Evolutionary conservation across 2,797 vertebrate species (phyloP), one percentile per base, ranked within the genome.

Genomic region (Scolopax bukidnonensis): DNA sequence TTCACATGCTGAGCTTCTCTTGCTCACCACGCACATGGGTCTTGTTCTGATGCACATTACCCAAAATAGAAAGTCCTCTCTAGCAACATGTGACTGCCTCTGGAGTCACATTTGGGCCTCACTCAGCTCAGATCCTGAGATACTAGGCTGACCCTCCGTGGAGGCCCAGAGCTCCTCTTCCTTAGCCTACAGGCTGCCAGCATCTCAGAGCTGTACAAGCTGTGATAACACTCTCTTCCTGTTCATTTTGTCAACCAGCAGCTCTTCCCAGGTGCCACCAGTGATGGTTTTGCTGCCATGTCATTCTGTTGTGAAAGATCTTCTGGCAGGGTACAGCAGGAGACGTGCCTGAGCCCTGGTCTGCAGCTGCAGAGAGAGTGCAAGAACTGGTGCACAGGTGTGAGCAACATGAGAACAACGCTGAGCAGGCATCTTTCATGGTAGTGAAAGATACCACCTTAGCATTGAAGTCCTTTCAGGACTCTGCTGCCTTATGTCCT

Each of bases 21-120:
- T 94, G 79, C 89, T 96, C 87, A 79, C 68, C n/a, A 47, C 1
- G 1, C 61, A 73, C 54, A 10, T 68, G 57, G 28, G 15, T 23
- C 54, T 59, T 90, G 36, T 33, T 87, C 38, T 77, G 73, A 94
- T 2, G 6, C n/a, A 76, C 15, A 18, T 36, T 38, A 85, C 51
- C 63, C 43, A 76, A 91, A 95, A 88, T 33, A 93, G 73, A 65
- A 78, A 83, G 61, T 28, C 54, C 13, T 70, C 43, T 80, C 75
- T 41, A 87, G 65, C 53, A 80, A 38, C 25, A 18, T 14, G 13
- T 14, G 13, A 5, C 36, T 81, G n/a, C 75, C 76, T 83, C 60
- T 41, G n/a, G 45, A 86, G 69, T 75, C 69, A 71, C 0, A 0
- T 74, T 92, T 85, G 45, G 32, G 33, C 20, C 20, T 91, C 32